phyloP scores from a whole-genome alignment of 2,888 invertebrate species.

The Pegoplata infirma region DNA sequence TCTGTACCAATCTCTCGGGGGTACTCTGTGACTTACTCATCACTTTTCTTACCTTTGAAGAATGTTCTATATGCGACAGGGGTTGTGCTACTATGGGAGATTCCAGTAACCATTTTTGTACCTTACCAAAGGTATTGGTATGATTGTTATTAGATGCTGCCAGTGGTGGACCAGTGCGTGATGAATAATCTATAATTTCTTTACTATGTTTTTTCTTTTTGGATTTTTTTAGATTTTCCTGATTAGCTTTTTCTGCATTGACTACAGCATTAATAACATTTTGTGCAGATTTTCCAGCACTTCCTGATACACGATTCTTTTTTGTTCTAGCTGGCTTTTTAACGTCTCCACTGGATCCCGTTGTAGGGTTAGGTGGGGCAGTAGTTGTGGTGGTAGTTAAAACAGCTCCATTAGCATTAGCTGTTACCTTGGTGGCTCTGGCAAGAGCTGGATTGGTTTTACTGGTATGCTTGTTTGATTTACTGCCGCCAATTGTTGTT shows the following conservation, averaged over 20 bases:
- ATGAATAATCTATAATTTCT: conserved; percentile 88
- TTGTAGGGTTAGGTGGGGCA: conserved; percentile 64
- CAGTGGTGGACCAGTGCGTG: conserved; percentile 68
- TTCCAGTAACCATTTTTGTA: conserved; percentile 91
- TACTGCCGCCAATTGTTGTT: conserved; percentile 48
- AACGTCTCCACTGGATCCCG: conserved; percentile 4
- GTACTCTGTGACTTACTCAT: conserved; percentile 92
- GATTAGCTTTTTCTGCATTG: conserved; percentile 72
- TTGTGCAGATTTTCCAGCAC: conserved; percentile 60
- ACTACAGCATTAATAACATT: conserved; percentile 72
- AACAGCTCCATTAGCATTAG: conserved; percentile 62
- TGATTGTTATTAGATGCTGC: conserved; percentile 79
- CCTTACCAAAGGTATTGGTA: conserved; percentile 83
- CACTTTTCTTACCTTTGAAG: conserved; percentile 76
- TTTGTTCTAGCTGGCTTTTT: conserved; percentile 61
- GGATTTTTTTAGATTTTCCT: conserved; percentile 76
- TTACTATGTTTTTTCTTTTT: conserved; percentile 80
- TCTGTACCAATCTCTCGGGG: conserved; percentile 84
- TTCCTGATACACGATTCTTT: conserved; percentile 48
- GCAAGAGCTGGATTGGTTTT: conserved; percentile 77
- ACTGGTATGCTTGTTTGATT: conserved; percentile 73
- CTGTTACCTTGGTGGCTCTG: conserved; percentile 71
- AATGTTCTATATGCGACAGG: conserved; percentile 77
- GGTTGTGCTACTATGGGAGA: conserved; percentile 81
- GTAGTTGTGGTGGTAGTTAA: conserved; percentile 21